phyloP scores from a whole-genome alignment of 2,888 invertebrate genomes.

The Pantelozetes paolii region DNA sequence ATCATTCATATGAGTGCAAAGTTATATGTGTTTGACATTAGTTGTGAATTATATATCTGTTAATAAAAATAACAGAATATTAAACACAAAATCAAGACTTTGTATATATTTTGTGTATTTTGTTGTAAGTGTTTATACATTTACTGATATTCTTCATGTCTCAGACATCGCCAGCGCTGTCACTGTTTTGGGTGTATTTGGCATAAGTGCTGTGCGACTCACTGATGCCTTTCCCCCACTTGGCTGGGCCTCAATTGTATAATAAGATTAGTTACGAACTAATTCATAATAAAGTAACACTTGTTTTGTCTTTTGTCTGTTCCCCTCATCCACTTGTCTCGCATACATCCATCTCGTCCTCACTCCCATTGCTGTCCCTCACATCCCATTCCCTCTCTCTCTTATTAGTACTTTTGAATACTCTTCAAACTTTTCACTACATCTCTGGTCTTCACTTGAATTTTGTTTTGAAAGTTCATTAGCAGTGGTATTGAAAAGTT shows the following conservation, averaged over 20 bases:
- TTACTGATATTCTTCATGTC: no score
- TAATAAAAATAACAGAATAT: not conserved
- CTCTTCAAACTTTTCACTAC: not conserved
- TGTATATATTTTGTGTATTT: no score
- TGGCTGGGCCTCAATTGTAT: no score
- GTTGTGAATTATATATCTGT: not conserved
- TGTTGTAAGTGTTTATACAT: no score
- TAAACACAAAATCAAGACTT: no score
- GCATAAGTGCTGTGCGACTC: no score
- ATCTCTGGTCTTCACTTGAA: not conserved
- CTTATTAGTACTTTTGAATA: not conserved
- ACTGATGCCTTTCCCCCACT: no score
- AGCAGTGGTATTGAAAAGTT: constrained; percentile 8
- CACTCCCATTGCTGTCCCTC: not conserved
- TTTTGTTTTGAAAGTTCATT: constrained; percentile 3
- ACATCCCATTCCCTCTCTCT: not conserved
- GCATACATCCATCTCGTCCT: constrained; percentile 4
- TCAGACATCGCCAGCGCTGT: no score
- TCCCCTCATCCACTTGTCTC: constrained; percentile 2
- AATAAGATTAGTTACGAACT: not conserved
- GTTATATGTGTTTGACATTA: constrained; percentile 8
- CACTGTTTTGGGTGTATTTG: no score
- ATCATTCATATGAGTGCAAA: constrained; percentile 32
- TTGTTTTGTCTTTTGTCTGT: not conserved
- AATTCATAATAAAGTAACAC: constrained; percentile 20